Evolutionary conservation across 2,888 invertebrate genomes (phyloP), one percentile per base, ranked within the genome.

Genomic region (Artemia sinica): DNA sequence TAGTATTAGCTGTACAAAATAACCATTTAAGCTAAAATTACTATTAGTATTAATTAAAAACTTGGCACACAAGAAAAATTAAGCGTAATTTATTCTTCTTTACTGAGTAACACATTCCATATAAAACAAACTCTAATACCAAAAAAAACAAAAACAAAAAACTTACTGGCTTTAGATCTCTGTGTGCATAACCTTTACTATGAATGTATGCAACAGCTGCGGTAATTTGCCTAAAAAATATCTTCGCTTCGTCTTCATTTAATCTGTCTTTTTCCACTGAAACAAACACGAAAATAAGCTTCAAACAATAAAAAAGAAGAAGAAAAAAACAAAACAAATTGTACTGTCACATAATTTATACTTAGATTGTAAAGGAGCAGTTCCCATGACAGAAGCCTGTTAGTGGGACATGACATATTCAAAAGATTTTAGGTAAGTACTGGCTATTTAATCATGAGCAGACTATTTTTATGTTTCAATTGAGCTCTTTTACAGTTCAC

Each of bases 131-230:
- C 41, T 41, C 41, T 41, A 41, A 41, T 6, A 41, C 41, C 41
- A 3, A 41, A 41, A 41, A n/a, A n/a, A n/a, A n/a, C n/a, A n/a
- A n/a, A n/a, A n/a, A n/a, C n/a, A 41, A 41, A 41, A 41, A n/a
- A 78, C 81, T 78, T 79, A 87, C 87, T n/a, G 89, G 89, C 78
- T 90, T 89, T 63, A 89, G 79, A 78, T 89, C 89, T 72, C 89
- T 79, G 76, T 89, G 89, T 66, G 87, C 88, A 77, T 85, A 88
- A 49, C 89, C 89, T 73, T 83, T 79, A 72, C 81, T 81, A 75
- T 90, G 89, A 71, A 88, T 81, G 76, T 86, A 89, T 2, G 86
- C 85, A 48, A 90, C 86, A 65, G 88, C 88, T 65, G 86, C 84
- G 4, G 88, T 83, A 73, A 89, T 86, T 77, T 89, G 88, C 67